Percentiles rank a stretch among this genome's conserved stretches.
phyloP scores from a whole-genome alignment of 2,113 vertebrate species.

The Plecotus auritus region DNA sequence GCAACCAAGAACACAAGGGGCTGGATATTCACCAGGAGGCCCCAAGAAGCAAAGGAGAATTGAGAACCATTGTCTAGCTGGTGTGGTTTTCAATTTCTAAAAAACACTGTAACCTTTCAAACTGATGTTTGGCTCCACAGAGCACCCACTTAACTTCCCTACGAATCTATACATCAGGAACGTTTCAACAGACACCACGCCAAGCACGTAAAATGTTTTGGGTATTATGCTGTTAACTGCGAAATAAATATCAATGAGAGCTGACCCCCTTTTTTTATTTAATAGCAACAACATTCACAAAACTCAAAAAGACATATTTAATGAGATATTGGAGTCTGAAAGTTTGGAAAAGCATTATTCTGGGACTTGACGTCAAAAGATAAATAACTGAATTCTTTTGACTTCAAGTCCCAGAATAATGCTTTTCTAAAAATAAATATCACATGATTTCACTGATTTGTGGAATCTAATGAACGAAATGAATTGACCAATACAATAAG shows the following conservation, averaged over 20 bases:
- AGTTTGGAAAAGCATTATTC: background rate
- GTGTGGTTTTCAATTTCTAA: background rate
- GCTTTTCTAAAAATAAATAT: too few species aligned
- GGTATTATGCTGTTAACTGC: background rate
- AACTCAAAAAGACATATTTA: conserved; percentile 51
- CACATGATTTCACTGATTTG: too few species aligned
- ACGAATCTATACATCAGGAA: background rate
- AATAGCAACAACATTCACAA: conserved; percentile 10
- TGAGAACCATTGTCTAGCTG: background rate
- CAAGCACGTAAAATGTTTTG: background rate
- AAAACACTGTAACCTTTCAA: background rate
- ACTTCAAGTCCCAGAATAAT: too few species aligned
- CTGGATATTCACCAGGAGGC: background rate
- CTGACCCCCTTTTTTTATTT: background rate
- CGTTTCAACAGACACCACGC: background rate
- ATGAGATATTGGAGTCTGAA: conserved; percentile 5
- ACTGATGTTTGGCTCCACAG: background rate
- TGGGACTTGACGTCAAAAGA: background rate
- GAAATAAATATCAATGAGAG: background rate
- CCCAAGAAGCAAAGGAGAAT: background rate
- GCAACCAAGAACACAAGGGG: background rate
- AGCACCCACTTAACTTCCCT: background rate
- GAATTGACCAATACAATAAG: too few species aligned
- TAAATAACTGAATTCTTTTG: too few species aligned
- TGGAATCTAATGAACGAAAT: too few species aligned